Evolutionary conservation across 2,797 vertebrate species (phyloP).

Genomic region (Diplodus sargus): DNA sequence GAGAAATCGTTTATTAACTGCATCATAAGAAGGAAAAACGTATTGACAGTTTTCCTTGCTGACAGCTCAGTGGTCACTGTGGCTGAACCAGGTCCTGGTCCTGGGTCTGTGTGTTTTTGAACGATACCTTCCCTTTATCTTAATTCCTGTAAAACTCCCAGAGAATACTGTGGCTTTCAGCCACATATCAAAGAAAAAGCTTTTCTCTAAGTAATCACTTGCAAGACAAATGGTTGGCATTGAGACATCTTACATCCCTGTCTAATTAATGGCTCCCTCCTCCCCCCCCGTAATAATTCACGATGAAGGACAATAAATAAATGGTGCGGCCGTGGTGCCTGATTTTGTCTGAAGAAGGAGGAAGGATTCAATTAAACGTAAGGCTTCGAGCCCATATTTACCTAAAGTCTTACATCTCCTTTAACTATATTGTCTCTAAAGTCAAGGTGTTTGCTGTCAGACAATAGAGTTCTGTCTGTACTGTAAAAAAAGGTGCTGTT

Average conservation of each 20-base stretch:
- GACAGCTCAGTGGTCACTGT: neutral
- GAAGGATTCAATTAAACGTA: conserved; percentile 62
- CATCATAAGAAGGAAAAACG: neutral
- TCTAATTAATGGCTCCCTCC: conserved; percentile 78
- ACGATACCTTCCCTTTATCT: conserved; percentile 42
- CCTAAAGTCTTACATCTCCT: conserved; percentile 28
- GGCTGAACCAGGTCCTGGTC: neutral
- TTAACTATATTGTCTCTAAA: conserved; percentile 25
- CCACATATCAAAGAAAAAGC: conserved; percentile 65
- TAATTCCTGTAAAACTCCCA: conserved; percentile 35
- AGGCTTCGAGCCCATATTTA: conserved; percentile 49
- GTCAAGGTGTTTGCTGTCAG: conserved; percentile 17
- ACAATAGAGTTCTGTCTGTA: neutral
- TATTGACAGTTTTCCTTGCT: neutral
- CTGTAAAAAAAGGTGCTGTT: neutral
- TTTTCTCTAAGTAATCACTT: conserved; percentile 78
- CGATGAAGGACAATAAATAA: conserved; percentile 77
- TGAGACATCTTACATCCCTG: conserved; percentile 79
- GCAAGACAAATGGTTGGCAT: conserved; percentile 81
- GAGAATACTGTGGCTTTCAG: conserved; percentile 60
- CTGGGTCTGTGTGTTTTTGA: conserved; percentile 48
- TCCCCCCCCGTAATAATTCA: conserved; percentile 75
- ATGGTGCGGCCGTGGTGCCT: conserved; percentile 52
- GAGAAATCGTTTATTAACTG: neutral
- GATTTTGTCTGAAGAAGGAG: conserved; percentile 54